Percentiles rank a stretch among this genome's conserved stretches.
These are phyloP conservation scores for Hymenochirus boettgeri DNA, from an alignment of 2,113 vertebrate genomes.

Conservation along the genomic window DNA sequence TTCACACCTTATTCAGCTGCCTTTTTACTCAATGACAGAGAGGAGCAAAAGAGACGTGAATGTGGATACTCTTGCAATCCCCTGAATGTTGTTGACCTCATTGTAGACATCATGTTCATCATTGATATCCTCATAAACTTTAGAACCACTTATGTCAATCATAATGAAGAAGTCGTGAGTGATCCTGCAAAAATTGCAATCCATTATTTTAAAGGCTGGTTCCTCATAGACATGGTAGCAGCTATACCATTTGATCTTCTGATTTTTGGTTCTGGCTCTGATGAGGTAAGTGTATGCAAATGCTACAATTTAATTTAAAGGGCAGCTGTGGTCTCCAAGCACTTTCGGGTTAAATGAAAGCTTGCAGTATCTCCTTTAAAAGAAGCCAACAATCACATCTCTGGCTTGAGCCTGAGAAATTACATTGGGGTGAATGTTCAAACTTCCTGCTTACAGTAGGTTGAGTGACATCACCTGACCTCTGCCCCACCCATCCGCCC, in stretches of 20 bases:
- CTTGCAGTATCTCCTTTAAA: too few species aligned
- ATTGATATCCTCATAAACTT: conserved; percentile 99
- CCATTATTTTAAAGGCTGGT: conserved; percentile 99
- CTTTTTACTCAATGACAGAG: conserved; percentile 91
- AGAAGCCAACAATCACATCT: too few species aligned
- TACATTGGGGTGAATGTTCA: too few species aligned
- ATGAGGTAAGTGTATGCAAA: conserved; percentile 80
- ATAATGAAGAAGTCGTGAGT: conserved; percentile 97
- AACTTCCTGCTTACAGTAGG: too few species aligned
- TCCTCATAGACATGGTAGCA: conserved; percentile 99
- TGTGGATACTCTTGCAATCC: conserved; percentile 97
- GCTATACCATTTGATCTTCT: conserved; percentile 98
- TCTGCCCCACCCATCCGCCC: too few species aligned
- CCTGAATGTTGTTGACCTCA: conserved; percentile 93
- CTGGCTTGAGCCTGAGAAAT: too few species aligned
- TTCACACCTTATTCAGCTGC: conserved; percentile 97
- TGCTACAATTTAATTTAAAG: too few species aligned
- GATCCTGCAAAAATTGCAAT: conserved; percentile 95
- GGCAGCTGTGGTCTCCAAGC: too few species aligned
- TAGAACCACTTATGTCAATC: conserved; percentile 95
- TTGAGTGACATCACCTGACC: too few species aligned
- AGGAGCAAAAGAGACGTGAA: conserved; percentile 86
- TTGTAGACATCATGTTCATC: conserved; percentile 99
- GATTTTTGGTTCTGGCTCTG: conserved; percentile 97
- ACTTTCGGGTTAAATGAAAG: too few species aligned